These are phyloP conservation scores for Anodontia alba DNA, from an alignment of 2,888 invertebrate species.

Conservation along the genomic window DNA sequence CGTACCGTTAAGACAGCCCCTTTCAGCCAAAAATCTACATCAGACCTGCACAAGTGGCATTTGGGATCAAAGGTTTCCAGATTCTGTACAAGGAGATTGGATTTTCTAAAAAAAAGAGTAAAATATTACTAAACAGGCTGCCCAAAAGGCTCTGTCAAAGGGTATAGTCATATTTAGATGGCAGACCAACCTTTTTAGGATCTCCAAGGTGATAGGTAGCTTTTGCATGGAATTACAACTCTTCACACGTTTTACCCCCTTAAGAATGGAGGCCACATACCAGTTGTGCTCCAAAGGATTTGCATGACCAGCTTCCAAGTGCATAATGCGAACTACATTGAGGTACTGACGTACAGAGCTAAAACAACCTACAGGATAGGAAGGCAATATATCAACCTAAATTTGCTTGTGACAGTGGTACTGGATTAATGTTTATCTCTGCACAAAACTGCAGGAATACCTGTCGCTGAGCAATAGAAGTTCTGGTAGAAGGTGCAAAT, in stretches of 20 bases:
- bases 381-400: conserved; percentile 7
- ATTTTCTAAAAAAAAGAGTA: conserved; percentile 2
- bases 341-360: too few relatives aligned
- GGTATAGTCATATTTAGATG: not conserved
- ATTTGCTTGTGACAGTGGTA: not conserved
- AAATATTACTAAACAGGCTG: not conserved
- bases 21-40: not conserved
- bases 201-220: too few relatives aligned
- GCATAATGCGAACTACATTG: too few relatives aligned
- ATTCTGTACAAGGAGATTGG: not conserved
- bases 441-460: not conserved
- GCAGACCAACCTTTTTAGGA: not conserved
- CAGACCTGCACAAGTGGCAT: not conserved
- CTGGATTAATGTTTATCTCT: not conserved
- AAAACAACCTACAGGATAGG: not conserved
- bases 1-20: too few relatives aligned
- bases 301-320: too few relatives aligned
- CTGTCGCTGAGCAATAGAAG: not conserved
- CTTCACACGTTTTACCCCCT: too few relatives aligned
- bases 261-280: too few relatives aligned
- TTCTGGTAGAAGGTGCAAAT: too few relatives aligned
- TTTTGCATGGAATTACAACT: not conserved
- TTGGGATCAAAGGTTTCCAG: not conserved
- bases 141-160: not conserved
- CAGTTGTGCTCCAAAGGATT: too few relatives aligned